Evolutionary conservation across 2,797 vertebrate species (phyloP), one percentile per base, ranked within the genome.

Genomic region (Eremophila alpestris): DNA sequence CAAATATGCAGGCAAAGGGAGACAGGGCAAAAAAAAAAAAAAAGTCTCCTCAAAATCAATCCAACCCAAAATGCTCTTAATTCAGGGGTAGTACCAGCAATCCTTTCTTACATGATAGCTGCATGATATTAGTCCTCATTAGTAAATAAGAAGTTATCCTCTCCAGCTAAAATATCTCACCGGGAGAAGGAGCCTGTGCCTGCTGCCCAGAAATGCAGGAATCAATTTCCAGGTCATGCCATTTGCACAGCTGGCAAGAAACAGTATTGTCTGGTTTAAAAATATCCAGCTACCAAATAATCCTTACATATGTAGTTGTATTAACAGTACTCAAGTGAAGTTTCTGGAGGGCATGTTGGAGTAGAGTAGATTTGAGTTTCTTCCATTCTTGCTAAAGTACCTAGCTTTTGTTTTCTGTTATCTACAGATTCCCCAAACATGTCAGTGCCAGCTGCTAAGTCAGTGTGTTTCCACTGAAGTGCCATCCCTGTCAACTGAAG

Each of bases 41-140:
- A 83, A 41, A 9, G 13, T 40, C 29, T 89, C 55, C 48, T 55
- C 55, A 23, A 84, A 76, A 49, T 38, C 56, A 70, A 8, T 21
- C 29, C n/a, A 81, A 62, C n/a, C 21, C 65, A 82, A 90, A 41
- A 29, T 34, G 74, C 60, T 80, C 70, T 90, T 91, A 84, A 87
- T 96, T 97, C 91, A 94, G 93, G 89, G 87, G 70, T 38, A 94
- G 59, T 89, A 67, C 54, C 74, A 91, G 63, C 67, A 93, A 32
- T 76, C 79, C 36, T 93, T 88, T 93, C 59, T 73, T 62, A 87
- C 11, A 5, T 6, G 11, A 59, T 63, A 94, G 69, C 65, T 95
- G 84, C 65, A 62, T 86, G 64, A 20, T 75, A 56, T 78, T 75
- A 58, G 17, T 92, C 73, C 56, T 85, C 26, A 36, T 58, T 32